These are phyloP conservation scores for Cyprinodon variegatus DNA, from an alignment of 2,113 vertebrate species.

Conservation along the genomic window DNA sequence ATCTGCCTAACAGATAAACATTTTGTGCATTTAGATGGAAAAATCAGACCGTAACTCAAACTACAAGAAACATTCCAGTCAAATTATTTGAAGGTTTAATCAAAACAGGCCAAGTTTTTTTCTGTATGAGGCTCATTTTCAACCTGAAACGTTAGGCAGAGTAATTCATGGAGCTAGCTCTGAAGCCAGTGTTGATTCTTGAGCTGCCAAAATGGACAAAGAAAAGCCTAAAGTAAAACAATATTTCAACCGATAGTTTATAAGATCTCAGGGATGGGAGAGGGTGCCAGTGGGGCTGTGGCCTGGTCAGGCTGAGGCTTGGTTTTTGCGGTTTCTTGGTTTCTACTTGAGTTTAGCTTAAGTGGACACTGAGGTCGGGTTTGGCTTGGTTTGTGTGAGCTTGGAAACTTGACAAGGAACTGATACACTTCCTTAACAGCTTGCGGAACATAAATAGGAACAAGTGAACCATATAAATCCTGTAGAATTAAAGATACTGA, in stretches of 20 bases:
- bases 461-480: slow-evolving; percentile 16
- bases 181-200: slow-evolving; percentile 61
- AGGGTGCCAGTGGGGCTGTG: slow-evolving; percentile 47
- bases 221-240: slow-evolving; percentile 67
- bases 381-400: slow-evolving; percentile 50
- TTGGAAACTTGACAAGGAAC: slow-evolving; percentile 37
- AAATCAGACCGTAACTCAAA: slow-evolving; percentile 53
- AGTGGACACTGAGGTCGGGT: slow-evolving; percentile 70
- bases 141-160: slow-evolving; percentile 42
- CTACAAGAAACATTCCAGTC: slow-evolving; percentile 58
- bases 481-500: not conserved
- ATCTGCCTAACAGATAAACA: slow-evolving; percentile 54
- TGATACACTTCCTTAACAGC: slow-evolving; percentile 22
- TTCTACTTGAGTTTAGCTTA: slow-evolving; percentile 62
- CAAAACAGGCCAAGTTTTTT: slow-evolving; percentile 50
- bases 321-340: slow-evolving; percentile 64
- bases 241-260: slow-evolving; percentile 61
- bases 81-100: slow-evolving; percentile 64
- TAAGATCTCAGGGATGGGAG: slow-evolving; percentile 47
- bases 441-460: not conserved
- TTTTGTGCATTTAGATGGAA: slow-evolving; percentile 55
- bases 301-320: slow-evolving; percentile 66
- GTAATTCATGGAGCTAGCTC: slow-evolving; percentile 47
- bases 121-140: slow-evolving; percentile 14
- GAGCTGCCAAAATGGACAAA: slow-evolving; percentile 63